Evolutionary conservation across 2,888 invertebrate species (phyloP), one percentile per base, ranked within the genome.

Genomic region (Keiferia lycopersicella): DNA sequence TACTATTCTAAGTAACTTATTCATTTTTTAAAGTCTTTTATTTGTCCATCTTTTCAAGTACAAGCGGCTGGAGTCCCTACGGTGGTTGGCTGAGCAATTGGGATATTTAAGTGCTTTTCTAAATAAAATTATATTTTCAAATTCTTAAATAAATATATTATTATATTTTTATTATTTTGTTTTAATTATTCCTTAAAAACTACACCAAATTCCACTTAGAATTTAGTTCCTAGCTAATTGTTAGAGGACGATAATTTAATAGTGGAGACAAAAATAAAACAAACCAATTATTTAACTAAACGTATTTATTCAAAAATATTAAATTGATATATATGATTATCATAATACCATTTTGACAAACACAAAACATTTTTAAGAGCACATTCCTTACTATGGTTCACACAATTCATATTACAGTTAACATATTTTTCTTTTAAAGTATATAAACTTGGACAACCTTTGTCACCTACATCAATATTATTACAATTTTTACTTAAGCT

Each of bases 381-480:
- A 45, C 63, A 58, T 48, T 48, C 18, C 3, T 62, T 62, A 14
- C 3, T 39, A 22, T 62, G 56, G 8, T 14, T 38, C 6, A 41
- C n/a, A 62, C 62, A 62, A 20, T 62, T 62, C 20, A 51, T 30
- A 56, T 64, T 60, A 62, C 59, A 26, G 26, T 26, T 51, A 62
- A 62, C 57, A 18, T 51, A 22, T 56, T 62, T 56, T 18, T 41
- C 12, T 56, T 59, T 38, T 16, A 64, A 60, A 26, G 18, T 64
- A 11, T 14, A 16, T 22, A 66, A 39, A 48, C 61, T 64, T 20
- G 64, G 62, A 26, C 56, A 39, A 56, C 66, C 58, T 41, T 62
- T 63, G 38, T 51, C 45, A 51, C 61, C 58, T 34, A 63, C 51
- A 51, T 66, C 64, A 50, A 66, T 11, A 45, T 64, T 41, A 60